Base-by-base conservation (phyloP, 2,113 vertebrate species). In the Tachycineta bicolor region DNA sequence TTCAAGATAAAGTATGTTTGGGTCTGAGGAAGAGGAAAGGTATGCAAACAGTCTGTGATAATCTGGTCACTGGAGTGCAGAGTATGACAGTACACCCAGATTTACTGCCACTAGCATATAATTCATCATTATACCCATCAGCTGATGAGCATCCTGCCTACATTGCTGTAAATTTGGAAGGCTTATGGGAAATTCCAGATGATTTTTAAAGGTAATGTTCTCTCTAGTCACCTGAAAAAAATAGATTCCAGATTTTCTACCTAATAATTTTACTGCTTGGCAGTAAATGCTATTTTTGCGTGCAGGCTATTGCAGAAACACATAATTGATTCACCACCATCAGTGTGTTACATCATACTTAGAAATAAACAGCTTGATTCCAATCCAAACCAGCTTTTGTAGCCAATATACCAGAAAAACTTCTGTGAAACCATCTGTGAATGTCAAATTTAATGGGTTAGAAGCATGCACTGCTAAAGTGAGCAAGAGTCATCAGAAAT, bases 321-420 rank as follows among this genome's bases (percentile, higher is more conserved):
- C 92, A 89, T 95, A 97, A 94, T 83, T 96, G 96, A 97, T 97
- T 96, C 92, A 93, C 93, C 83, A 95, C 85, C 85, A 92, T 89
- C 83, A 88, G 70, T n/a, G 58, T 93, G 85, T 96, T 95, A 93
- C 60, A 92, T 94, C 88, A 94, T 87, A 89, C 70, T 86, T 63
- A 22, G 71, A 80, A 94, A 95, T 87, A 97, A 96, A 96, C 89
- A 95, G 74, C 87, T 90, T 96, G 90, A 85, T 90, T 89, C 73
- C 90, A 89, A 90, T 93, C 89, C 93, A 96, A 92, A 89, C 31
- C 87, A 96, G 83, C 67, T 93, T 96, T 97, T 74, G 63, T 84
- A 91, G 76, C 73, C 86, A 83, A 62, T 92, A 87, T 46, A 95
- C 69, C 85, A 95, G 92, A 96, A 96, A 92, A 88, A 89, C 88